Base-by-base conservation (phyloP, 2,888 invertebrate species). In the Trachelus troglodyta region DNA sequence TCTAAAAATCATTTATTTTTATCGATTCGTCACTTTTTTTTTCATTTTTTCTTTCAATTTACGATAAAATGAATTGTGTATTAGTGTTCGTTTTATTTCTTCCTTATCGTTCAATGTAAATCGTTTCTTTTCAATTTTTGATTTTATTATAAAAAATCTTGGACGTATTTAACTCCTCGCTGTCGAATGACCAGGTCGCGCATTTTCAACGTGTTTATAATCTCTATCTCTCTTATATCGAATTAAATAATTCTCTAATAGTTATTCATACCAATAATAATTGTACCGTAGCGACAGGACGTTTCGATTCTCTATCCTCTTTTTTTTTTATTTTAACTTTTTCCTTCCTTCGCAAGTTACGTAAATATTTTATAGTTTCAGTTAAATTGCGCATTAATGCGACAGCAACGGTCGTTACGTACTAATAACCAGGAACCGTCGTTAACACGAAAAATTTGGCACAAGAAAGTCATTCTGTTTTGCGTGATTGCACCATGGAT, bases 131-230 rank as follows among this genome's bases (percentile, higher is more conserved):
- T 56, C 2, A 6, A 23, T 56, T 56, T 56, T 56, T 56, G 23
- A 23, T 56, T 56, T 71, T 71, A 79, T 84, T 81, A 83, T 85
- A 88, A 86, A 87, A 87, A 84, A 84, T 82, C 77, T 9, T 87
- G 87, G 87, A 87, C 87, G 87, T 86, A 86, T 86, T 81, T 81
- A 80, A 80, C 81, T 56, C 56, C 82, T 81, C 40, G 77, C 81
- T 74, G 83, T 81, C 81, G 81, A 87, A 84, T 83, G 56, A 84
- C 81, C 82, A 85, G 85, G 85, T 83, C 81, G 86, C 85, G 76
- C 80, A 80, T 78, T 84, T 83, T 81, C 82, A 87, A 85, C 83
- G 81, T 84, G 35, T 77, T 56, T 23, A 23, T 56, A 56, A 56
- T 23, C 56, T 23, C 56, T 56, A 9, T 56, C 56, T 56, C 56